Evolutionary conservation across 1,140 invertebrate genomes (phyloP), one percentile per base, ranked within the genome.

Genomic region (Drosophila teissieri): DNA sequence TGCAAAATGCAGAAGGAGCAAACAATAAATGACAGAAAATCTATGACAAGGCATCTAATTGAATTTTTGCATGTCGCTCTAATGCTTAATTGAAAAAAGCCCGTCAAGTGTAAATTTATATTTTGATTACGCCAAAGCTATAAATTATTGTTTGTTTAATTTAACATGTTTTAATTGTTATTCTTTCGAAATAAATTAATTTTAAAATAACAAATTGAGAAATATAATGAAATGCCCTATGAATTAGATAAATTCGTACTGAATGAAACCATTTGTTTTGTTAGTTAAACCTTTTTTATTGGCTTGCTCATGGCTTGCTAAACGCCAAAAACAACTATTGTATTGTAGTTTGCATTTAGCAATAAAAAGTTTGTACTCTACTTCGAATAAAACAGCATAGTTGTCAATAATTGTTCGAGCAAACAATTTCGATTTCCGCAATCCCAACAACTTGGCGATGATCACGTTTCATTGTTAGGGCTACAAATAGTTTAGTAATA

Each of bases 401-500:
- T 60, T 56, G 14, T 62, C 37, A 63, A 61, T 61, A 44, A 27
- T 64, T 61, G 62, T 64, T 64, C 45, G 11, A 56, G 24, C 19
- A 55, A 44, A 48, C 54, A 42, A 42, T 51, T 62, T 46, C 44
- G 40, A 54, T 52, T 76, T 57, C 31, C 63, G 15, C 52, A 76
- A 31, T 78, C 65, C 60, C 8, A 27, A 60, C 31, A 45, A 70
- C 58, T 57, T 24, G 48, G 19, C 45, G 11, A 49, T 45, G 46
- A 55, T 42, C 34, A 68, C 60, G 64, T 57, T 42, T 58, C 31
- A 14, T 57, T 54, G 45, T 55, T n/a, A 12, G 46, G 39, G 19
- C 31, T n/a, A 24, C 70, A 74, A 56, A 44, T 36, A 56, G 49
- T 77, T 80, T 65, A 57, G 55, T 57, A 62, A 67, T 73, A 62